These are phyloP conservation scores for Thrips palmi DNA, from an alignment of 1,140 invertebrate species.

Conservation along the genomic window DNA sequence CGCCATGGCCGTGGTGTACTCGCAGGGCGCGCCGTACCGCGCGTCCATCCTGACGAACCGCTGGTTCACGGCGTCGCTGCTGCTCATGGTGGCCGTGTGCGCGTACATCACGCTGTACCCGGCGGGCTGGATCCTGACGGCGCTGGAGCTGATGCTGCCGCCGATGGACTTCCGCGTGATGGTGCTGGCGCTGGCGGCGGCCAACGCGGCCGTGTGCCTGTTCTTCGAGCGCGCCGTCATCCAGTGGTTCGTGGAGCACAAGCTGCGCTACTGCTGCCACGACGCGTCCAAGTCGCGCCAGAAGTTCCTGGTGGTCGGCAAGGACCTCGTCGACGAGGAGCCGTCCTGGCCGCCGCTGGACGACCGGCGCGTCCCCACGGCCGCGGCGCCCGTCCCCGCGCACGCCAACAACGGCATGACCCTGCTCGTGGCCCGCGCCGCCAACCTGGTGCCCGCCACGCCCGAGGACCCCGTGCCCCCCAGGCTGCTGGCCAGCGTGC, in stretches of 20 bases:
- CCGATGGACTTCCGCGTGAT: constrained; percentile 40
- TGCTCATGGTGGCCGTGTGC: constrained; percentile 40
- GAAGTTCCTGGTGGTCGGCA: constrained; percentile 38
- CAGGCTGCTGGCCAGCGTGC: too few species aligned
- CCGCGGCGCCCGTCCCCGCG: too few species aligned
- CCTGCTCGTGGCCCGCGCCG: too few species aligned
- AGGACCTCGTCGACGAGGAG: constrained; percentile 31
- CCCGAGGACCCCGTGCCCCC: too few species aligned
- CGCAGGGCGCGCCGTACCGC: constrained; percentile 77
- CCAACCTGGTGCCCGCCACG: too few species aligned
- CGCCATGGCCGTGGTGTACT: constrained; percentile 72
- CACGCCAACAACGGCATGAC: too few species aligned
- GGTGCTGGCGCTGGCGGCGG: constrained; percentile 35
- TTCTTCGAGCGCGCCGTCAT: constrained; percentile 35
- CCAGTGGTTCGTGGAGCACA: constrained; percentile 35
- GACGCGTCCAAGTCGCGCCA: constrained; percentile 35
- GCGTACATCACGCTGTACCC: constrained; percentile 51
- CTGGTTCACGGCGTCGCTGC: constrained; percentile 39
- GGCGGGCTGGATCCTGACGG: constrained; percentile 33
- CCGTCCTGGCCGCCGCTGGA: constrained; percentile 38
- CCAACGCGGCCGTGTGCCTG: constrained; percentile 33
- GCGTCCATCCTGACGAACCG: constrained; percentile 64
- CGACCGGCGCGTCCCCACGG: too few species aligned
- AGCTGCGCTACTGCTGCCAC: constrained; percentile 29
- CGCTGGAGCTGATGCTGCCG: constrained; percentile 47